Conservation (phyloP, 2,888 invertebrate genomes). For the Perizoma affinitatum region DNA sequence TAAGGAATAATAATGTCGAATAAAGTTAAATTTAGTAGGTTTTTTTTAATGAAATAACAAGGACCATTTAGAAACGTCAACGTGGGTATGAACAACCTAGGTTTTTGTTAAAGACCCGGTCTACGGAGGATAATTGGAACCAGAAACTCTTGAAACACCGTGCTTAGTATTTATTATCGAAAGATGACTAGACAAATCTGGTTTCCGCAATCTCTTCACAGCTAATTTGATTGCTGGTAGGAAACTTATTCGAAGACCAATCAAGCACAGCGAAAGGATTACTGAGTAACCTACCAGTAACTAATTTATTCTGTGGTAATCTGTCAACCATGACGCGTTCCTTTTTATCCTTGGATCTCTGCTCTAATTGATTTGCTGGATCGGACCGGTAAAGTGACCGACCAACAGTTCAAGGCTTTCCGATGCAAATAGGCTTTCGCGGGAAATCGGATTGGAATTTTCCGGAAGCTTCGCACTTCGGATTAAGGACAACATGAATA, state of each 20-base stretch:
- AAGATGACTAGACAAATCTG: constrained; percentile 21
- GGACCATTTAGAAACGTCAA: too few relatives aligned
- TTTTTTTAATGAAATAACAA: too few relatives aligned
- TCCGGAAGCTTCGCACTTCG: constrained; percentile 2
- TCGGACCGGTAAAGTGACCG: constrained; percentile 24
- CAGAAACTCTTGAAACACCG: too few relatives aligned
- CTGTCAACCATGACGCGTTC: constrained; percentile 52
- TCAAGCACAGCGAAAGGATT: constrained; percentile 12
- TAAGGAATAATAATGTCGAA: too few relatives aligned
- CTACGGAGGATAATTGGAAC: too few relatives aligned
- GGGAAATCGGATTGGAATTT: constrained; percentile 18
- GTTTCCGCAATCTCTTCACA: constrained; percentile 15
- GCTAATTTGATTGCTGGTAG: constrained; percentile 11
- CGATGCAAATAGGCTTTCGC: constrained; percentile 16
- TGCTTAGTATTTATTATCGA: constrained; percentile 13
- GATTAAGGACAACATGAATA: background rate
- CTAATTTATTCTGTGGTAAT: constrained; percentile 6
- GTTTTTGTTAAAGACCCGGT: too few relatives aligned
- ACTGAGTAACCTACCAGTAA: constrained; percentile 1
- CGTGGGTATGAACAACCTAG: too few relatives aligned
- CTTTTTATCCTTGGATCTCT: constrained; percentile 53
- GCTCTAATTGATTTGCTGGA: constrained; percentile 41
- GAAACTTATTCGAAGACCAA: constrained; percentile 1
- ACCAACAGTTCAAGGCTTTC: constrained; percentile 28
- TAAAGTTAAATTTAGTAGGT: too few relatives aligned